Conservation (phyloP, 2,888 invertebrate genomes). For the Himalopsyche anomala region DNA sequence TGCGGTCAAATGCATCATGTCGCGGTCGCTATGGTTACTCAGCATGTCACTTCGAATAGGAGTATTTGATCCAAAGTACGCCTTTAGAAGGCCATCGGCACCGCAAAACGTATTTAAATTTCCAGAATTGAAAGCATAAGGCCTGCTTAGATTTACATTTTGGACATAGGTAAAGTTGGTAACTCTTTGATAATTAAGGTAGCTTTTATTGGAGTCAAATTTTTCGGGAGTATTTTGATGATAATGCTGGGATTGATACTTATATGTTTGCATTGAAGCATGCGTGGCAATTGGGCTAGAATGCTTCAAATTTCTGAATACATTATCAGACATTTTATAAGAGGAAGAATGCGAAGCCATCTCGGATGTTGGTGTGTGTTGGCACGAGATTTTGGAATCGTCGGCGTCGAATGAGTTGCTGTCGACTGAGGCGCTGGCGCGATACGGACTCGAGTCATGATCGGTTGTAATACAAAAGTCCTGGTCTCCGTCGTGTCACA, state of each 20-base stretch:
- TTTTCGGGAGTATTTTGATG: conserved; percentile 49
- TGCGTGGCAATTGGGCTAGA: conserved; percentile 63
- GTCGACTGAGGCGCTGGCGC: conserved; percentile 55
- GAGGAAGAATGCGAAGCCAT: conserved; percentile 50
- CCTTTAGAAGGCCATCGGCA: conserved; percentile 58
- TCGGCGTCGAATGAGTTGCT: conserved; percentile 46
- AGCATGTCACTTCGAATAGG: conserved; percentile 49
- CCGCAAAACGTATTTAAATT: conserved; percentile 63
- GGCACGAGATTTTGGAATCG: conserved; percentile 47
- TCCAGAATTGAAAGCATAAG: conserved; percentile 63
- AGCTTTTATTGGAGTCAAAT: conserved; percentile 55
- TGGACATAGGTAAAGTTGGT: conserved; percentile 44
- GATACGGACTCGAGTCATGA: conserved; percentile 11
- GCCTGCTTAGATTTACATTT: conserved; percentile 49
- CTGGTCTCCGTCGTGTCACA: conserved; percentile 85
- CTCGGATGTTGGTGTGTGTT: conserved; percentile 53
- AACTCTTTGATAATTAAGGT: conserved; percentile 54
- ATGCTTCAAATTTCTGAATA: conserved; percentile 61
- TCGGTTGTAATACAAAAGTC: conserved; percentile 48
- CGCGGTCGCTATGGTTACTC: conserved; percentile 32
- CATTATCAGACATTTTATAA: conserved; percentile 60
- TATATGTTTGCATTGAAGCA: conserved; percentile 51
- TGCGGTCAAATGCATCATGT: conserved; percentile 28
- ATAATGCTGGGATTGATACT: conserved; percentile 42
- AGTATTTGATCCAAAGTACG: conserved; percentile 56